A percentile compares a stretch with the other conserved stretches of the same genome.
These are phyloP conservation scores for Pachyseris speciosa DNA, from an alignment of 64 coral and sea anemone species.

Conservation along the genomic window DNA sequence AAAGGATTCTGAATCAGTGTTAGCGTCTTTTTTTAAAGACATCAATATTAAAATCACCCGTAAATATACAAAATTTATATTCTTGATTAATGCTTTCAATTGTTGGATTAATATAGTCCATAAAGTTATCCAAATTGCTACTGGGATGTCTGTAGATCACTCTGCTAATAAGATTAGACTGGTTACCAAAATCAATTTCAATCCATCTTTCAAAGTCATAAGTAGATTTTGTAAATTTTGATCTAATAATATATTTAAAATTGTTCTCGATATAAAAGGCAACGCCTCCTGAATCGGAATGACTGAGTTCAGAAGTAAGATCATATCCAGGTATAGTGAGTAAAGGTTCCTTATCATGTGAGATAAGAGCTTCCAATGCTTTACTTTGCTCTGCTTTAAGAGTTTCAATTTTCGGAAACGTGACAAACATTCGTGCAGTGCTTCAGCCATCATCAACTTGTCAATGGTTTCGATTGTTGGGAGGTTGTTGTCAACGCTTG, in stretches of 20 bases:
- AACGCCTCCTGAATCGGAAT: not conserved
- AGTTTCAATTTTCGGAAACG: no score
- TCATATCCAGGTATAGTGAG: not conserved
- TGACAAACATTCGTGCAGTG: no score
- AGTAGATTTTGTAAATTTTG: not conserved
- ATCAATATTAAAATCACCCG: conserved; percentile 17
- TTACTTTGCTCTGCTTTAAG: no score
- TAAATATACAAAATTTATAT: conserved; percentile 19
- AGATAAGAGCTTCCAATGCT: no score
- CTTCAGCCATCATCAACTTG: no score
- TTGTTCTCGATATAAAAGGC: not conserved
- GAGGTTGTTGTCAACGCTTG: no score
- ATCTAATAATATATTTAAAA: not conserved
- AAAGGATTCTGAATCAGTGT: not conserved
- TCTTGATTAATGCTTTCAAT: conserved; percentile 1
- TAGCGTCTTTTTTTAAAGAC: not conserved
- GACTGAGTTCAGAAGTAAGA: not conserved
- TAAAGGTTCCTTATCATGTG: not conserved
- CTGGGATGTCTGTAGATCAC: no score
- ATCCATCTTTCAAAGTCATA: not conserved
- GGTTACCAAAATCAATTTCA: not conserved
- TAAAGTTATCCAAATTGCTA: no score
- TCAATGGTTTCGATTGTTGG: no score
- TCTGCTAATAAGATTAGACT: not conserved
- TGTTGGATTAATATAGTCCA: no score